These are phyloP conservation scores for Cervus canadensis DNA, from an alignment of 2,113 vertebrate species.

Conservation along the genomic window DNA sequence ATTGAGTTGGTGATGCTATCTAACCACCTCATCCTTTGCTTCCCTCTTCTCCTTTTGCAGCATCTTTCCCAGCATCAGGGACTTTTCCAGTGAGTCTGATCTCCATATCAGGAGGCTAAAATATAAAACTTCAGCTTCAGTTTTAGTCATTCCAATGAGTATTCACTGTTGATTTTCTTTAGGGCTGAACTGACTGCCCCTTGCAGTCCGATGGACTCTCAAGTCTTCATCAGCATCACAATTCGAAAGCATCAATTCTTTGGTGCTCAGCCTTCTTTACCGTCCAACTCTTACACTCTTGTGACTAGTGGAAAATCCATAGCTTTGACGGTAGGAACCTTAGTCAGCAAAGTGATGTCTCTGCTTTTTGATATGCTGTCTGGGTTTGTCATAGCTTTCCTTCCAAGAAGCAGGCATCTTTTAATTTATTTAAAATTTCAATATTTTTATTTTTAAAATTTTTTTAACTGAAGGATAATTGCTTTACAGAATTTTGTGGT, in stretches of 20 bases:
- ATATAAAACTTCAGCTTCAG: neutral
- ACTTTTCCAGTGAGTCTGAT: neutral
- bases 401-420: neutral
- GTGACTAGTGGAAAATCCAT: neutral
- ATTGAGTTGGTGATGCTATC: neutral
- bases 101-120: neutral
- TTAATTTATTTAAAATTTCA: neutral
- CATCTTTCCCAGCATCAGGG: neutral
- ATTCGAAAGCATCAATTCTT: neutral
- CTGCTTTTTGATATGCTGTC: neutral
- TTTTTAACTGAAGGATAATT: neutral
- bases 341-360: neutral
- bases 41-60: neutral
- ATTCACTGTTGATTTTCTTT: neutral
- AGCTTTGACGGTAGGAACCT: neutral
- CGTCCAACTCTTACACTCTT: neutral
- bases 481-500: neutral
- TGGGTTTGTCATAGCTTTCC: neutral
- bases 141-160: neutral
- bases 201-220: neutral
- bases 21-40: neutral
- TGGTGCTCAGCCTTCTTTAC: neutral
- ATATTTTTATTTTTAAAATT: neutral
- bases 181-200: neutral
- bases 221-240: neutral